These are phyloP conservation scores for Drusus annulatus DNA, from an alignment of 1,140 invertebrate genomes.

Conservation along the genomic window DNA sequence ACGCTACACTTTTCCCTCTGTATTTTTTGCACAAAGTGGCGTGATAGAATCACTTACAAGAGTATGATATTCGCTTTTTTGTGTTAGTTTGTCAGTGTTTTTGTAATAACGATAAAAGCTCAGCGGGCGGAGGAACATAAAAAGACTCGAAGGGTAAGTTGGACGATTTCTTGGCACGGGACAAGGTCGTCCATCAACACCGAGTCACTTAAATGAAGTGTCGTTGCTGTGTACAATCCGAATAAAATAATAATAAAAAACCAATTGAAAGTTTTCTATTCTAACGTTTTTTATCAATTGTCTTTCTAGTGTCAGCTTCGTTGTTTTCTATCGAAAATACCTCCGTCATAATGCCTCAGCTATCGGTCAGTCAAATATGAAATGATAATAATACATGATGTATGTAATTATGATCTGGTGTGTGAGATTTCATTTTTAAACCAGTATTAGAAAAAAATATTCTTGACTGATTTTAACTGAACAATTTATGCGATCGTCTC, in stretches of 20 bases:
- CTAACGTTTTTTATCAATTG: not conserved
- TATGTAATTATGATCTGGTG: too few relatives aligned
- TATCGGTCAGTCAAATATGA: too few relatives aligned
- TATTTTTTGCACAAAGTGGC: not conserved
- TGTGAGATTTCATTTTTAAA: too few relatives aligned
- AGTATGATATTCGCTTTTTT: not conserved
- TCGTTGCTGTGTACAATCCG: not conserved
- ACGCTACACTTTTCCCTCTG: not conserved
- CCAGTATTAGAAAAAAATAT: too few relatives aligned
- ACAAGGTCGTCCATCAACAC: constrained; percentile 16
- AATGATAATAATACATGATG: too few relatives aligned
- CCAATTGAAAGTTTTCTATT: too few relatives aligned
- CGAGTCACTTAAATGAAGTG: not conserved
- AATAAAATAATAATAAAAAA: not conserved
- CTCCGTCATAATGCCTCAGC: too few relatives aligned
- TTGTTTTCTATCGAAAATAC: too few relatives aligned
- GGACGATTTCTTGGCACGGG: constrained; percentile 16
- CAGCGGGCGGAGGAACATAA: constrained; percentile 12
- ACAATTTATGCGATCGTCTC: too few relatives aligned
- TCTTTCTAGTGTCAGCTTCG: not conserved
- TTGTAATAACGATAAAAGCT: constrained; percentile 35
- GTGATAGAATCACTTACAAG: too few relatives aligned
- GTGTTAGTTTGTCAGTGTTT: not conserved
- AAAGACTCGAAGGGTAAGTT: not conserved
- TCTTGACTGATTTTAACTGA: too few relatives aligned